These are phyloP conservation scores for Colletes latitarsis DNA, from an alignment of 1,140 invertebrate genomes.

Conservation along the genomic window DNA sequence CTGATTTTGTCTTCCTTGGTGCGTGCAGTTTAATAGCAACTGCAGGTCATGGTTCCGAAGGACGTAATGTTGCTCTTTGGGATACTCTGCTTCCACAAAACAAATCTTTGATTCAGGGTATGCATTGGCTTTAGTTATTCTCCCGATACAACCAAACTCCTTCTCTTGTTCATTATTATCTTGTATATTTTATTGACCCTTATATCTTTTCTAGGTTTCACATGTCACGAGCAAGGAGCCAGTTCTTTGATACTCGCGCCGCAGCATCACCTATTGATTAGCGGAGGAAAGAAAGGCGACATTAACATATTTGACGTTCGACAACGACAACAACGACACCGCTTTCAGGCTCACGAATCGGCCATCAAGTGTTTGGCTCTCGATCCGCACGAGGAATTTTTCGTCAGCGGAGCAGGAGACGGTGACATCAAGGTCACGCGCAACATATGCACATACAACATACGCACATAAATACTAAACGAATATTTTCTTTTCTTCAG, in stretches of 20 bases:
- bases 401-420: constrained; percentile 98
- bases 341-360: constrained; percentile 95
- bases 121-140: too few relatives aligned
- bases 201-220: constrained; percentile 85
- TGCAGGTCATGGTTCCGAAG: constrained; percentile 97
- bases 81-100: constrained; percentile 97
- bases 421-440: constrained; percentile 97
- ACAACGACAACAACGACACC: constrained; percentile 92
- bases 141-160: too few relatives aligned
- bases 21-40: constrained; percentile 99
- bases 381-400: constrained; percentile 97
- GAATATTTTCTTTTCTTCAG: constrained; percentile 79
- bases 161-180: too few relatives aligned
- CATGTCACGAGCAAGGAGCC: constrained; percentile 95
- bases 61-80: constrained; percentile 99
- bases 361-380: constrained; percentile 97
- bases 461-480: not conserved
- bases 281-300: constrained; percentile 97
- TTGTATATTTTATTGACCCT: too few relatives aligned
- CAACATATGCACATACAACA: constrained; percentile 57
- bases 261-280: constrained; percentile 94
- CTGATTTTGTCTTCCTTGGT: constrained; percentile 98
- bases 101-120: constrained; percentile 94
- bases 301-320: constrained; percentile 97
- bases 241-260: constrained; percentile 95